phyloP scores from a whole-genome alignment of 1,140 invertebrate genomes.

The Micrasema longulum region DNA sequence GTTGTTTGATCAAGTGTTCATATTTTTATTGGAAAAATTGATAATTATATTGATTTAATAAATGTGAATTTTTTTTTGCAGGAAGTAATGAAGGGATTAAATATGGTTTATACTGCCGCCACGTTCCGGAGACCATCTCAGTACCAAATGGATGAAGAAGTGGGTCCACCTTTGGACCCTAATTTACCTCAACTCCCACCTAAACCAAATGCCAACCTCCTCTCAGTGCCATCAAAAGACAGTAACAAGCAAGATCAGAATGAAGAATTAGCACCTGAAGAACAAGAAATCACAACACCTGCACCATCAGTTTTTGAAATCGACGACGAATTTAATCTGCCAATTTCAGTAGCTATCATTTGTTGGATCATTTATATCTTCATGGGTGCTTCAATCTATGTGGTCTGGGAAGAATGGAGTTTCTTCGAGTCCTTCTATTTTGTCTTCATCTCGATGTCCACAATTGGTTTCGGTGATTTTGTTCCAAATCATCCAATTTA shows the following conservation, averaged over 20 bases:
- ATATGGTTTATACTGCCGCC: slow-evolving; percentile 82
- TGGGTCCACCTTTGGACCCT: slow-evolving; percentile 43
- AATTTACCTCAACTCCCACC: slow-evolving; percentile 60
- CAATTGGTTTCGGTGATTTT: slow-evolving; percentile 92
- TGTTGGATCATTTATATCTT: slow-evolving; percentile 89
- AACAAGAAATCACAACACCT: slow-evolving; percentile 69
- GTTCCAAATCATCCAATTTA: slow-evolving; percentile 90
- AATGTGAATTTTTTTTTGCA: slow-evolving; percentile 60
- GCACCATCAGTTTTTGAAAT: slow-evolving; percentile 79
- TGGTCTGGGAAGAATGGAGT: slow-evolving; percentile 83
- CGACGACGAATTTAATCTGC: slow-evolving; percentile 94
- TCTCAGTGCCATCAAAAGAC: slow-evolving; percentile 23
- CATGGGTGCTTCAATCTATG: slow-evolving; percentile 83
- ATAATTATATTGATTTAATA: too few relatives aligned
- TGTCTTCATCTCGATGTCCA: slow-evolving; percentile 94
- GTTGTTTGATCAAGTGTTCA: too few relatives aligned
- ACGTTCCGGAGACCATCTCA: slow-evolving; percentile 77
- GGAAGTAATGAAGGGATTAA: slow-evolving; percentile 85
- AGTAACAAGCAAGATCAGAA: slow-evolving; percentile 43
- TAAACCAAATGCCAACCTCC: slow-evolving; percentile 56
- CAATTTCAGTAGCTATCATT: slow-evolving; percentile 85
- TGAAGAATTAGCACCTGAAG: slow-evolving; percentile 47
- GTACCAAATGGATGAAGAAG: slow-evolving; percentile 69
- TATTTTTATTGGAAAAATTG: too few relatives aligned
- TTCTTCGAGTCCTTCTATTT: slow-evolving; percentile 94